Evolutionary conservation across 1,140 invertebrate genomes (phyloP), one percentile per base, ranked within the genome.

Genomic region (Eriocheir sinensis): DNA sequence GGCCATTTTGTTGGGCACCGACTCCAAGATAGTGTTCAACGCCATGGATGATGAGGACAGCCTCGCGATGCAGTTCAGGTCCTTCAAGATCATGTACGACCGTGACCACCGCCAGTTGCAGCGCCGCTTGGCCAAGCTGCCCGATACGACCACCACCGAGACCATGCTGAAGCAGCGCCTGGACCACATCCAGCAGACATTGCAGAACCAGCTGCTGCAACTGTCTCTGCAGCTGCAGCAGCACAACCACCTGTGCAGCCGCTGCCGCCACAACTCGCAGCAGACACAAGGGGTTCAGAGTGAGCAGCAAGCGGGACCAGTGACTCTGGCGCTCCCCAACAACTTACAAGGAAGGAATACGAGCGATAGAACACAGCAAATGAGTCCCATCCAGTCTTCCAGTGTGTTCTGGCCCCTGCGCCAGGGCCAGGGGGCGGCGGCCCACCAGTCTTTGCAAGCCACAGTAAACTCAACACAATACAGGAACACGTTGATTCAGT

Each of bases 41-140:
- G 6, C 34, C 48, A 60, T 94, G 6, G 93, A 90, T 36, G 91
- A 85, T 32, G 93, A 94, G 53, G 89, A 94, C 9, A 80, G 81
- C 34, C 21, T 94, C 30, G 0, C 40, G 15, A 72, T n/a, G 15
- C 93, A 90, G 53, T 91, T 94, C 41, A 94, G 32, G 44, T 94
- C 93, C 0, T 94, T 94, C 41, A 94, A 94, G n/a, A 36, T 94
- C 0, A 91, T 81, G 30, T 94, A 94, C 38, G 72, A 38, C 12
- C 88, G 60, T 3, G 93, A 94, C 72, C 41, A 72, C 30, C 72
- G 79, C 32, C 72, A 41, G 3, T 6, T 94, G 34, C 79, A 94
- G 72, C 60, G 79, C n/a, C 38, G 89, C 34, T 34, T 94, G 17
- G 79, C 30, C 6, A 79, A 91, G 72, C 40, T 94, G 30, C 88